phyloP scores from a whole-genome alignment of 2,113 vertebrate genomes.

The Choloepus hoffmanni region DNA sequence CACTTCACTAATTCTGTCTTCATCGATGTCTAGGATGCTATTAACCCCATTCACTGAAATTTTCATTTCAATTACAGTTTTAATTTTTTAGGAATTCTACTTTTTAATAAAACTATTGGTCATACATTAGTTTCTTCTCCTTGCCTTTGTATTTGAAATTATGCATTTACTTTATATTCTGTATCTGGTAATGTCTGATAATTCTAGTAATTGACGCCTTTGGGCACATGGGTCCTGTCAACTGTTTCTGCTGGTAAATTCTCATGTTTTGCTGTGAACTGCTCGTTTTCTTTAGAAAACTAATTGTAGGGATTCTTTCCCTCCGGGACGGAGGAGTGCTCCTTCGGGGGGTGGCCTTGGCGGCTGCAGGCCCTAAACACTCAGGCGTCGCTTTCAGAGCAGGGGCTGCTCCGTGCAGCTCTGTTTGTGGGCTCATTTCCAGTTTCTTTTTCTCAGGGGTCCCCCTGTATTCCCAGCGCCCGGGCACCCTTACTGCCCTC shows the following conservation, averaged over 20 bases:
- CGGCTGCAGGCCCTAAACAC: accelerated
- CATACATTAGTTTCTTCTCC: neutral
- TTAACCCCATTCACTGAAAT: neutral
- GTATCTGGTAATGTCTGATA: too few relatives aligned
- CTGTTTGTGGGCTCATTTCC: accelerated
- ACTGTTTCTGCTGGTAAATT: accelerated
- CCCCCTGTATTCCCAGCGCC: neutral
- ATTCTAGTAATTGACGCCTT: accelerated
- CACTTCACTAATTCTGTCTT: neutral
- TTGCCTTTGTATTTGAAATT: accelerated
- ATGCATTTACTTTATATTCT: accelerated
- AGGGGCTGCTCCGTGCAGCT: neutral
- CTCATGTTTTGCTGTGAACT: accelerated
- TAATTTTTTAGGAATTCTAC: neutral
- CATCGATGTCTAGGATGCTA: neutral
- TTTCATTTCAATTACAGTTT: neutral
- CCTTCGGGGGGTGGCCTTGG: neutral
- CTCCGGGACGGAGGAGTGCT: accelerated
- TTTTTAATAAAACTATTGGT: neutral
- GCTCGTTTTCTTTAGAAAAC: neutral
- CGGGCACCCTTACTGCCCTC: accelerated
- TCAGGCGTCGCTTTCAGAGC: accelerated
- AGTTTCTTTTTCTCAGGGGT: neutral
- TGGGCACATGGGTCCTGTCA: accelerated
- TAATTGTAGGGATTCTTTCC: accelerated